Percentiles rank a stretch among this genome's conserved stretches.
Evolutionary conservation across 2,888 invertebrate species (phyloP).

Genomic region (Drosophila stalkeri): DNA sequence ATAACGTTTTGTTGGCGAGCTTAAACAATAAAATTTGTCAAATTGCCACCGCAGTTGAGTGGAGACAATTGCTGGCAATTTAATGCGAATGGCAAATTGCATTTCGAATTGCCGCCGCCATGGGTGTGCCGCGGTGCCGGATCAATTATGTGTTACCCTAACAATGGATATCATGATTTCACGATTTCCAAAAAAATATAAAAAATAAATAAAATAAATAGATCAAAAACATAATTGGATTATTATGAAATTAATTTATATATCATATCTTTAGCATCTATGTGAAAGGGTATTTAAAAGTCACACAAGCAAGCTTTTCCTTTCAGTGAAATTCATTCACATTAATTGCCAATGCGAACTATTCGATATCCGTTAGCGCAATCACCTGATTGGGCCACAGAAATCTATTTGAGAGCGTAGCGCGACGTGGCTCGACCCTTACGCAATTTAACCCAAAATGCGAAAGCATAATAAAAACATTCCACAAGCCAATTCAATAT

Average conservation of each 20-base stretch:
- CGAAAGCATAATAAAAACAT: slow-evolving; percentile 70
- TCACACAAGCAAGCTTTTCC: not conserved
- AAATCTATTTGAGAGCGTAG: slow-evolving; percentile 60
- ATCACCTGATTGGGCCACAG: slow-evolving; percentile 56
- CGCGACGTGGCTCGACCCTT: slow-evolving; percentile 36
- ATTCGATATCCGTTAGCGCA: slow-evolving; percentile 34
- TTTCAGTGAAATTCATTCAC: slow-evolving; percentile 1
- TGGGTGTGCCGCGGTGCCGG: slow-evolving; percentile 48
- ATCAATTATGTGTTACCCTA: slow-evolving; percentile 11
- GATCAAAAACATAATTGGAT: not conserved
- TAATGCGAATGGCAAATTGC: slow-evolving; percentile 77
- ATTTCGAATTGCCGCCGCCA: slow-evolving; percentile 52
- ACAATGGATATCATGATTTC: not conserved
- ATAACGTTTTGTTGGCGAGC: slow-evolving; percentile 62
- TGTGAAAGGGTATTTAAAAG: not conserved
- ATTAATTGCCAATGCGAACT: slow-evolving; percentile 41
- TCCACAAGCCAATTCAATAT: slow-evolving; percentile 80
- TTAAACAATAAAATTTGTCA: slow-evolving; percentile 80
- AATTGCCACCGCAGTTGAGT: slow-evolving; percentile 69
- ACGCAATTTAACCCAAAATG: slow-evolving; percentile 36
- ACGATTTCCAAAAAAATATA: not conserved
- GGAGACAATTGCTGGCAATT: slow-evolving; percentile 58
- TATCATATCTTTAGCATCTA: not conserved
- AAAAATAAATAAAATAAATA: too few relatives aligned
- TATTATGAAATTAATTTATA: not conserved